phyloP scores from a whole-genome alignment of 2,113 vertebrate genomes.

The Pelodiscus sinensis region DNA sequence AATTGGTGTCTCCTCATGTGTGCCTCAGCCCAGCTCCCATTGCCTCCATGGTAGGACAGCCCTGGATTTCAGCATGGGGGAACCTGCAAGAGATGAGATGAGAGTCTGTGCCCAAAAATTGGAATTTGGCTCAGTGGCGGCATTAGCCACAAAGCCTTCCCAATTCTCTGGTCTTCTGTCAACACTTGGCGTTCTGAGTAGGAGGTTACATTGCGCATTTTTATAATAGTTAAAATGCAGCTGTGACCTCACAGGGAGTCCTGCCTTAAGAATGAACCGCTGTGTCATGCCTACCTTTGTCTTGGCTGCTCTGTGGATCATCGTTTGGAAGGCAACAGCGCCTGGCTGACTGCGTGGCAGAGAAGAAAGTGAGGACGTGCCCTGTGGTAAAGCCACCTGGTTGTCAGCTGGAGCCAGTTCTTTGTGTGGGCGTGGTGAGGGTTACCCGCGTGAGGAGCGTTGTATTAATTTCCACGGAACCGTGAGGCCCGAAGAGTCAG shows the following conservation, averaged over 20 bases:
- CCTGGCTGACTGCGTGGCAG: not conserved
- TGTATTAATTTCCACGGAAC: too few relatives aligned
- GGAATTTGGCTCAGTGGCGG: not conserved
- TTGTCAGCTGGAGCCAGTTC: too few relatives aligned
- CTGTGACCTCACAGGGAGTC: not conserved
- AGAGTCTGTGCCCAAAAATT: not conserved
- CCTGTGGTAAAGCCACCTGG: not conserved
- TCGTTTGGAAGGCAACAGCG: accelerated
- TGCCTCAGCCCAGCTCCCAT: not conserved
- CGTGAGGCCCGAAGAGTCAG: too few relatives aligned
- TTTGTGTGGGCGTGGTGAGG: too few relatives aligned
- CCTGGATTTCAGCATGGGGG: not conserved
- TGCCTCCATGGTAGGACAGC: conserved; percentile 17
- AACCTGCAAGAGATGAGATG: conserved; percentile 21
- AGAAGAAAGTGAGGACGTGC: not conserved
- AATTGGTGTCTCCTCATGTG: not conserved
- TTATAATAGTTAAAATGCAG: not conserved
- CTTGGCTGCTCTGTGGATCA: accelerated
- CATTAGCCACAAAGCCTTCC: not conserved
- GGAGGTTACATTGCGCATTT: not conserved
- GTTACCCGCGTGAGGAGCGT: too few relatives aligned
- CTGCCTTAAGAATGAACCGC: not conserved
- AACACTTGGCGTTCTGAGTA: not conserved
- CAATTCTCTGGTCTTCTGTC: not conserved
- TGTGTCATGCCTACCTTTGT: accelerated